Evolutionary conservation across 2,113 vertebrate genomes (phyloP), one percentile per base, ranked within the genome.

Genomic region (Terrapene triunguis): DNA sequence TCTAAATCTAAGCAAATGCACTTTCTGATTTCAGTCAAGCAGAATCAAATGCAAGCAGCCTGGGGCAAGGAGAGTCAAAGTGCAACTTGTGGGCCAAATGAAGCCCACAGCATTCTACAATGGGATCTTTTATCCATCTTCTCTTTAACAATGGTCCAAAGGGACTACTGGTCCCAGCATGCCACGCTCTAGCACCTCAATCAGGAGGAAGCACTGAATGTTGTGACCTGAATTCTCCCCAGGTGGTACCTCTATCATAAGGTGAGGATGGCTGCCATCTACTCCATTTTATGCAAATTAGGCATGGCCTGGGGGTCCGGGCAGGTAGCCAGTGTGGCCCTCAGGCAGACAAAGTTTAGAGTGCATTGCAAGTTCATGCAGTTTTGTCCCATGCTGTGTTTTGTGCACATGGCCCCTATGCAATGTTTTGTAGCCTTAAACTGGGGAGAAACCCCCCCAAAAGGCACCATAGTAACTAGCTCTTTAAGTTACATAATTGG

Each of bases 1-100:
- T 89, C 94, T 90, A 91, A 95, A 96, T 87, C 82, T 95, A 93
- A 96, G 89, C 90, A 94, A 96, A 96, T 94, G 85, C 87, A 91
- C 89, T 91, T 95, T 97, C 96, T 97, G 91, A 95, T 97, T 98
- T 97, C 96, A 96, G 96, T 96, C 95, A 94, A 94, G 54, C 90
- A 84, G 69, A 93, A 90, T 88, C 1, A 2, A 79, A 97, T 80
- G 74, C 91, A 90, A 76, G 74, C 47, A 82, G 85, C 82, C 93
- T 72, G 19, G 85, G 89, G 84, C 47, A 90, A 82, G 84, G 92
- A 89, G 59, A 95, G 82, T 85, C 4, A 1, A 89, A 96, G 84
- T 80, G 53, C n/a, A 42, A 69, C 48, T 1, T 0, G 42, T 94
- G 24, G 5, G 19, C 42, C 10, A 25, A 47, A 21, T 38, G 17